Evolutionary conservation across 2,888 invertebrate species (phyloP).

Genomic region (Dyspetes luteomarginatus): DNA sequence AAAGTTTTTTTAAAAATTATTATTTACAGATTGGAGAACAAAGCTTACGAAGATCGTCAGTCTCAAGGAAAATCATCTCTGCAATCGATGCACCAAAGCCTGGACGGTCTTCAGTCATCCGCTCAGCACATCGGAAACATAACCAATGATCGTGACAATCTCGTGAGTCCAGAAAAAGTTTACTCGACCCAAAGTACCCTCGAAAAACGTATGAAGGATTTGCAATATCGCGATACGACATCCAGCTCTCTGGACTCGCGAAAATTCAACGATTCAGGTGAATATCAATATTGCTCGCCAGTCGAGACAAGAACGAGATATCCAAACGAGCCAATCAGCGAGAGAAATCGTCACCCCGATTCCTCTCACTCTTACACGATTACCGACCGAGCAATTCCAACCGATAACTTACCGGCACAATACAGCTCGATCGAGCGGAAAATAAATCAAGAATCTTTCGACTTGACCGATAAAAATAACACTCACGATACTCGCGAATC

Average conservation of each 20-base stretch:
- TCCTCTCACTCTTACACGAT: constrained; percentile 61
- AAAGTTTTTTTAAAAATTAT: not conserved
- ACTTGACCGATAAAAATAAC: constrained; percentile 20
- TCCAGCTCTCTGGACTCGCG: constrained; percentile 72
- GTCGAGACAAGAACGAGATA: constrained; percentile 36
- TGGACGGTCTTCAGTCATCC: constrained; percentile 72
- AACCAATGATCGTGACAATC: constrained; percentile 72
- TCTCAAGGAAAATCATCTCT: constrained; percentile 77
- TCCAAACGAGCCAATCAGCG: constrained; percentile 20
- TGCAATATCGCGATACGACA: constrained; percentile 71
- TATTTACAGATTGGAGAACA: constrained; percentile 85
- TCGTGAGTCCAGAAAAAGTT: constrained; percentile 80
- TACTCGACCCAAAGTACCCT: constrained; percentile 79
- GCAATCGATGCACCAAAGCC: constrained; percentile 70
- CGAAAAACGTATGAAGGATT: constrained; percentile 78
- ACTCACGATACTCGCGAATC: constrained; percentile 35
- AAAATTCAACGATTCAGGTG: constrained; percentile 54
- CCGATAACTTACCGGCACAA: constrained; percentile 73
- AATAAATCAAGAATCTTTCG: constrained; percentile 75
- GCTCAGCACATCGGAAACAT: constrained; percentile 74
- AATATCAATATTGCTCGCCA: constrained; percentile 37
- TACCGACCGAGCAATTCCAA: constrained; percentile 67
- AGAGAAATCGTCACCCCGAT: constrained; percentile 46
- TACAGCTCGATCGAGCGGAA: constrained; percentile 79
- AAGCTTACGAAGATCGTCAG: constrained; percentile 85